phyloP scores from a whole-genome alignment of 1,140 invertebrate genomes.

The Eulimnadia texana region DNA sequence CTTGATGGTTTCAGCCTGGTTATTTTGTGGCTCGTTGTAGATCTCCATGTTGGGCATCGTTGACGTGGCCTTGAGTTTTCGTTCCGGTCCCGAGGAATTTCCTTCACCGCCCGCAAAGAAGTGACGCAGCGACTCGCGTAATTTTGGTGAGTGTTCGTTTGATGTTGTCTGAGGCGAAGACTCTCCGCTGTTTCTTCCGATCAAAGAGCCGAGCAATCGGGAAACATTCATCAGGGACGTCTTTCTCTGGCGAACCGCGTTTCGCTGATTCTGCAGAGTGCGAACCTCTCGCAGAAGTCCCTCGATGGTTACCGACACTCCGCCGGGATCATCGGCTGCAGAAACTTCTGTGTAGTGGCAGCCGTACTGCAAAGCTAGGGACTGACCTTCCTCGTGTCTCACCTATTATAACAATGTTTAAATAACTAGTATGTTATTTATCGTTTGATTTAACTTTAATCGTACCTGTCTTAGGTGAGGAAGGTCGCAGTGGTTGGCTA shows the following conservation, averaged over 20 bases:
- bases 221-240: constrained; percentile 2
- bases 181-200: background rate
- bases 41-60: background rate
- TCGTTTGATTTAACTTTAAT: background rate
- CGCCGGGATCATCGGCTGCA: constrained; percentile 55
- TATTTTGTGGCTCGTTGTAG: background rate
- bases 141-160: background rate
- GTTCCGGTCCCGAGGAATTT: background rate
- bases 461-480: constrained; percentile 38
- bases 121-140: background rate
- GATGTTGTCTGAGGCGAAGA: background rate
- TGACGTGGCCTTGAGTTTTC: background rate
- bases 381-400: constrained; percentile 35
- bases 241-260: constrained; percentile 3
- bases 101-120: background rate
- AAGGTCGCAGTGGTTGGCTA: constrained; percentile 69
- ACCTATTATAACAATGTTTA: constrained; percentile 17
- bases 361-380: constrained; percentile 43
- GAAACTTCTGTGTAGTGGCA: constrained; percentile 59
- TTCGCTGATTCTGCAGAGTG: background rate
- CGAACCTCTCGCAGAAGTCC: background rate
- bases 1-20: constrained; percentile 1
- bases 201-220: background rate
- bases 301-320: background rate
- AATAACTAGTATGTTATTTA: background rate